Evolutionary conservation across 1,140 invertebrate genomes (phyloP).

Genomic region (Pinna nobilis): DNA sequence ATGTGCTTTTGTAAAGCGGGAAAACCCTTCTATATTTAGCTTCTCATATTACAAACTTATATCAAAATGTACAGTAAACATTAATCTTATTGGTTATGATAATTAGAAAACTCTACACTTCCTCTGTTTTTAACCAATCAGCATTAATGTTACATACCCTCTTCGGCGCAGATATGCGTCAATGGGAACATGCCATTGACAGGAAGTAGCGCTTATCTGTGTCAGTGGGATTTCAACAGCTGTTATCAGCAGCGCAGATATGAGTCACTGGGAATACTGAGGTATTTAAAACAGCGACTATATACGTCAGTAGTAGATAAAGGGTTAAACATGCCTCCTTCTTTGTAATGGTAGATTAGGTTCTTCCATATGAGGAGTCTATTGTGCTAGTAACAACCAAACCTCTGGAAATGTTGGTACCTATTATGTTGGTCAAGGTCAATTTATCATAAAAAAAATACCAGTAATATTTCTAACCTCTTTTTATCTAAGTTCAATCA

Average conservation of each 20-base stretch:
- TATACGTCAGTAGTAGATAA: not conserved
- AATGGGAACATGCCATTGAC: not conserved
- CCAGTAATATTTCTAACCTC: too few species aligned
- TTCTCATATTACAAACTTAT: not conserved
- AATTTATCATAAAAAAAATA: too few species aligned
- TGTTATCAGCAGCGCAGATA: slow-evolving; percentile 12
- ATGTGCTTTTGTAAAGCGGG: too few species aligned
- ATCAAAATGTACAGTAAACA: not conserved
- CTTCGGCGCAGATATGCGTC: not conserved
- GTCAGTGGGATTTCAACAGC: not conserved
- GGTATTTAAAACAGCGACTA: not conserved
- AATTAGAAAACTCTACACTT: not conserved
- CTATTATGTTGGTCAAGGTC: too few species aligned
- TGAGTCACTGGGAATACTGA: not conserved
- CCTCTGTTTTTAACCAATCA: not conserved
- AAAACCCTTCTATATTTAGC: slow-evolving; percentile 6
- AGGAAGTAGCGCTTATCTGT: not conserved
- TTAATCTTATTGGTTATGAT: not conserved
- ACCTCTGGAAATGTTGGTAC: too few species aligned
- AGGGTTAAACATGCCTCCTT: not conserved
- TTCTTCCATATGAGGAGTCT: too few species aligned
- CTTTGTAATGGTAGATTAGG: too few species aligned
- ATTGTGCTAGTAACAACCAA: too few species aligned
- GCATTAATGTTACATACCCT: not conserved
- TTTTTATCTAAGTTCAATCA: too few species aligned